These are phyloP conservation scores for Gavialis gangeticus DNA, from an alignment of 2,113 vertebrate species.

Conservation along the genomic window DNA sequence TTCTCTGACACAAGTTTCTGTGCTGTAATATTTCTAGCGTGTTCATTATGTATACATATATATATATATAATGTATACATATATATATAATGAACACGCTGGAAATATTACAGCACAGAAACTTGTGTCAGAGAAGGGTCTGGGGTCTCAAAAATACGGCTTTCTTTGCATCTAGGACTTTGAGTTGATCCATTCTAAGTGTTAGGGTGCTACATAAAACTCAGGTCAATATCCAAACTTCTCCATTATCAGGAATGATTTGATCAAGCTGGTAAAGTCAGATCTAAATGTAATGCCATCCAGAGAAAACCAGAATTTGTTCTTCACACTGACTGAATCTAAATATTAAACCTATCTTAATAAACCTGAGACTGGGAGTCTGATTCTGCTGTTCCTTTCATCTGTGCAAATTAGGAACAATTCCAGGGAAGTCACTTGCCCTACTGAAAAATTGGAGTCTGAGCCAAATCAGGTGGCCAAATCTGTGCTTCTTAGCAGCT, in stretches of 20 bases:
- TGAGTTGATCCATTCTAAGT: neutral
- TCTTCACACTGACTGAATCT: neutral
- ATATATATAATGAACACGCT: neutral
- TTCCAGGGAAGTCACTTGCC: neutral
- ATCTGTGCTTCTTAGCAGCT: neutral
- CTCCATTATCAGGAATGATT: neutral
- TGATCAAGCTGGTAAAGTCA: neutral
- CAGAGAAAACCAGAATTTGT: neutral
- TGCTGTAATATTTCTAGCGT: too few species aligned
- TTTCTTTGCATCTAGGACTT: slow-evolving; percentile 16
- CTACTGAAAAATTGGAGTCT: neutral
- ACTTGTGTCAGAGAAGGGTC: slow-evolving; percentile 50
- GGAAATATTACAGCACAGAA: slow-evolving; percentile 4
- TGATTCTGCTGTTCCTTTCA: slow-evolving; percentile 16
- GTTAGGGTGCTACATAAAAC: neutral
- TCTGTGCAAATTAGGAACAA: slow-evolving; percentile 6
- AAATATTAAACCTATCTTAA: neutral
- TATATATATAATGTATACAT: too few species aligned
- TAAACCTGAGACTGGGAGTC: neutral
- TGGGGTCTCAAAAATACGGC: slow-evolving; percentile 27
- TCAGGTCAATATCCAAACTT: neutral
- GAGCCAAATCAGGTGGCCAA: neutral
- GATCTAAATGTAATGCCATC: neutral
- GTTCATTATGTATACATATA: too few species aligned
- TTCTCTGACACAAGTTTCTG: too few species aligned